Conservation (phyloP, 2,888 invertebrate genomes). For the Octonoba sinensis region DNA sequence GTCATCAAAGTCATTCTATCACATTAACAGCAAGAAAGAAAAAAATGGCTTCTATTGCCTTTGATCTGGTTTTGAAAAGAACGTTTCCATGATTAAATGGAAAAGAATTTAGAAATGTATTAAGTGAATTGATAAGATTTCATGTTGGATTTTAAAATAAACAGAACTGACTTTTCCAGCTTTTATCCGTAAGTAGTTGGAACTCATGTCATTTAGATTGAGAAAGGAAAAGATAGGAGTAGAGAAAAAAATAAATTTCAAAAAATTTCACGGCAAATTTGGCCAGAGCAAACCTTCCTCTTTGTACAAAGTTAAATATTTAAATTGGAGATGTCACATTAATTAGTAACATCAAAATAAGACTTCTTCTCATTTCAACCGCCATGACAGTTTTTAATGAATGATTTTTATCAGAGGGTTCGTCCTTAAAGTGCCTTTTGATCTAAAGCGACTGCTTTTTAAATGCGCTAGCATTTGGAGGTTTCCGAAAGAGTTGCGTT, state of each 20-base stretch:
- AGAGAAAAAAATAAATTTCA: conserved; percentile 11
- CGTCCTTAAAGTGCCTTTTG: conserved; percentile 53
- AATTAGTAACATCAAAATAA: conserved; percentile 62
- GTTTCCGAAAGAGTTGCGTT: neutral
- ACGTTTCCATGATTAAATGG: conserved; percentile 44
- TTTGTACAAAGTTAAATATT: conserved; percentile 64
- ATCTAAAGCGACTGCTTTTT: conserved; percentile 37
- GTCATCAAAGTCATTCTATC: conserved; percentile 9
- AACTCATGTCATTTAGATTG: conserved; percentile 4
- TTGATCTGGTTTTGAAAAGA: conserved; percentile 38
- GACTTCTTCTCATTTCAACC: conserved; percentile 12
- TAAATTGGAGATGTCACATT: conserved; percentile 59
- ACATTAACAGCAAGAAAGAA: conserved; percentile 18
- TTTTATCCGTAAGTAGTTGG: conserved; percentile 47
- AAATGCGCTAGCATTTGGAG: neutral
- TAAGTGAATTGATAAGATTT: conserved; percentile 60
- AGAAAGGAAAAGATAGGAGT: neutral
- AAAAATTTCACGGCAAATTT: conserved; percentile 37
- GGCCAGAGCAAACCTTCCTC: conserved; percentile 52
- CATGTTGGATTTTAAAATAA: conserved; percentile 43
- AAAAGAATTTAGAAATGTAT: conserved; percentile 57
- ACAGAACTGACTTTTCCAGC: conserved; percentile 51
- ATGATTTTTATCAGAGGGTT: conserved; percentile 40
- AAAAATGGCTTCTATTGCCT: conserved; percentile 18
- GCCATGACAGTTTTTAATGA: conserved; percentile 60